phyloP scores from a whole-genome alignment of 2,797 vertebrate species.

The Phrynocephalus vlangalii region DNA sequence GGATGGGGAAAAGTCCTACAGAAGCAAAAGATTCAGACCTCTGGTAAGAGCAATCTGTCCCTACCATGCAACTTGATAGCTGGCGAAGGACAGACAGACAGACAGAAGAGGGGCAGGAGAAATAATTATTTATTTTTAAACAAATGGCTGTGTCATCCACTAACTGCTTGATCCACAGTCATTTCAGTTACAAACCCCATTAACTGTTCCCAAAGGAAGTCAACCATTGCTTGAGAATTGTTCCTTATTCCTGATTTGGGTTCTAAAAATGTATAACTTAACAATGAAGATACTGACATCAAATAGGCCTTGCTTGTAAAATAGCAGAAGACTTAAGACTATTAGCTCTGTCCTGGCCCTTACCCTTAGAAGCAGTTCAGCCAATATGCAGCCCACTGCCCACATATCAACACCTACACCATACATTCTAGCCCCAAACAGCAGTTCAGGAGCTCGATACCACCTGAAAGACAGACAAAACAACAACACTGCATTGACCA shows the following conservation, averaged over 20 bases:
- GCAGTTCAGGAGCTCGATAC: slow-evolving; percentile 94
- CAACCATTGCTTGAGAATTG: neutral
- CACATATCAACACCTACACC: slow-evolving; percentile 98
- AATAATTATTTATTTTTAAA: too few relatives aligned
- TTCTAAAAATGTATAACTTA: neutral
- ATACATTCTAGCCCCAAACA: slow-evolving; percentile 98
- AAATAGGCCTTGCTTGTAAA: neutral
- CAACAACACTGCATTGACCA: neutral
- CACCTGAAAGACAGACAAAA: slow-evolving; percentile 81
- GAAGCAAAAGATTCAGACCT: neutral
- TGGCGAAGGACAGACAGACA: neutral
- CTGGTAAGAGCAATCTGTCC: neutral
- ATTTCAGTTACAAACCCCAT: neutral
- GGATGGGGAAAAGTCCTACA: neutral
- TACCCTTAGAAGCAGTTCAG: slow-evolving; percentile 94
- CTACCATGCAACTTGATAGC: neutral
- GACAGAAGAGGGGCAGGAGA: neutral
- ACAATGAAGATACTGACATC: neutral
- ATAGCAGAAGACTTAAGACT: neutral
- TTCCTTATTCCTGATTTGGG: neutral
- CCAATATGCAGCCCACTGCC: slow-evolving; percentile 98
- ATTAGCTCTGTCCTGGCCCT: slow-evolving; percentile 52
- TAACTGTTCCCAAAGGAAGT: neutral
- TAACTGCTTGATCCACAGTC: neutral
- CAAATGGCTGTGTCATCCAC: neutral